phyloP scores from a whole-genome alignment of 2,888 invertebrate species.

The Scaptomyza flava region DNA sequence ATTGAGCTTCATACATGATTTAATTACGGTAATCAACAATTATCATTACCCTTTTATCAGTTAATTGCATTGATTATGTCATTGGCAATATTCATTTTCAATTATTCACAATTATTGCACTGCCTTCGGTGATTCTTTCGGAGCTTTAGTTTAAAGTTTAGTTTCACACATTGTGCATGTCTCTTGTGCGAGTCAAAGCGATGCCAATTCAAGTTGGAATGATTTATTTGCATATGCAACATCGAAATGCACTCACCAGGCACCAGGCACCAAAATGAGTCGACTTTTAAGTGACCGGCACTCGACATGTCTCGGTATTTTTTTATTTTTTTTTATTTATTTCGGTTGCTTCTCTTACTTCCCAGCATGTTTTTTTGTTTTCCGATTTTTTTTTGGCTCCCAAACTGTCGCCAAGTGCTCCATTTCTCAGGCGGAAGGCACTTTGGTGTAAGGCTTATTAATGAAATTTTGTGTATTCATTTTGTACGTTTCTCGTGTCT shows the following conservation, averaged over 20 bases:
- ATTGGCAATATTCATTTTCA: slow-evolving; percentile 12
- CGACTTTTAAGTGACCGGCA: slow-evolving; percentile 73
- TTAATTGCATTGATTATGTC: background rate
- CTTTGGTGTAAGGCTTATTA: slow-evolving; percentile 71
- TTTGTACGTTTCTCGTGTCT: slow-evolving; percentile 15
- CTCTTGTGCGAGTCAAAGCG: slow-evolving; percentile 9
- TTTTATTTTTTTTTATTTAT: slow-evolving; percentile 12
- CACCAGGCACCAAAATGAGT: slow-evolving; percentile 57
- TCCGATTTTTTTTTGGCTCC: slow-evolving; percentile 8
- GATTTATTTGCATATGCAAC: slow-evolving; percentile 79
- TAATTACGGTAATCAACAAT: background rate
- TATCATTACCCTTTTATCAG: background rate
- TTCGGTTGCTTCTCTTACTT: slow-evolving; percentile 18
- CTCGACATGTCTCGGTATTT: slow-evolving; percentile 35
- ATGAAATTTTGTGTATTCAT: slow-evolving; percentile 60
- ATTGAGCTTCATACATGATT: background rate
- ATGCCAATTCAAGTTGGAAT: slow-evolving; percentile 38
- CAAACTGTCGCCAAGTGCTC: slow-evolving; percentile 75
- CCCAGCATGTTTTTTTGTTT: slow-evolving; percentile 16
- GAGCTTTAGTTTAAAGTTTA: slow-evolving; percentile 25
- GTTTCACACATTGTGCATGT: slow-evolving; percentile 35
- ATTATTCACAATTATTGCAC: slow-evolving; percentile 15
- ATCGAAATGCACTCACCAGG: slow-evolving; percentile 74
- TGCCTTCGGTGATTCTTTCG: slow-evolving; percentile 1
- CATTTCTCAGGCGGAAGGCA: slow-evolving; percentile 46